Percentiles rank a stretch among this genome's conserved stretches.
Evolutionary conservation across 37 sponge, comb jelly and placozoan genomes (phyloP).

Genomic region (Crambe crambe): DNA sequence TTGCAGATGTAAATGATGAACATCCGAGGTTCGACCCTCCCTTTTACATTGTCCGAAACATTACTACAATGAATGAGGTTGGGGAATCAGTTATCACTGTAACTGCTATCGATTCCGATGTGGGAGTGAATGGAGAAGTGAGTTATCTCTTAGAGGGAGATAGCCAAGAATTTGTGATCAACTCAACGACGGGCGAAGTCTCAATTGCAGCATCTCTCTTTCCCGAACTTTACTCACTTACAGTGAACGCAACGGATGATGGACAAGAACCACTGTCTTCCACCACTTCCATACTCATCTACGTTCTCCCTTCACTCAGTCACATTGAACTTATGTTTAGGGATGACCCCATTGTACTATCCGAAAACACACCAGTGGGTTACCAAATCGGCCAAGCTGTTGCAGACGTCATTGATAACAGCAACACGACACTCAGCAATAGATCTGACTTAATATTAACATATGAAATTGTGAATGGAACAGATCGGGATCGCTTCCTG

Average conservation of each 20-base stretch:
- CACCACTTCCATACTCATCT: slow-evolving; percentile 8
- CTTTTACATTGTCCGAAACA: slow-evolving; percentile 1
- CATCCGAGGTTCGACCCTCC: slow-evolving; percentile 12
- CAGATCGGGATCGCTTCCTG: not conserved
- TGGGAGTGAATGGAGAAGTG: slow-evolving; percentile 26
- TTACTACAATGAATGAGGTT: slow-evolving; percentile 9
- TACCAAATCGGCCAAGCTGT: slow-evolving; percentile 4
- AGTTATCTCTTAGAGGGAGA: slow-evolving; percentile 17
- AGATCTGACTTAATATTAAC: not conserved
- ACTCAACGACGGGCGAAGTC: slow-evolving; percentile 52
- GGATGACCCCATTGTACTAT: not conserved
- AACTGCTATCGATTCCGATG: slow-evolving; percentile 46
- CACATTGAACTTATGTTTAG: not conserved
- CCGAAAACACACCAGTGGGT: slow-evolving; percentile 20
- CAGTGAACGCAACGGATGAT: slow-evolving; percentile 48
- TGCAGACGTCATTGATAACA: slow-evolving; percentile 27
- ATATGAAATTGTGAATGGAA: slow-evolving; percentile 7
- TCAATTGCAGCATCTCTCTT: slow-evolving; percentile 1
- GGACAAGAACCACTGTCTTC: slow-evolving; percentile 23
- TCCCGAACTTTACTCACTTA: not conserved
- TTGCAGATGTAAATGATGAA: slow-evolving; percentile 59
- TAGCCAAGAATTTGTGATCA: slow-evolving; percentile 29
- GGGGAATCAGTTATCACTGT: slow-evolving; percentile 41
- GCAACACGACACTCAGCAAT: not conserved
- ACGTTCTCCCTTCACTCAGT: slow-evolving; percentile 32